Conservation (phyloP, 2,113 vertebrate species). For the Noturus placidus region DNA sequence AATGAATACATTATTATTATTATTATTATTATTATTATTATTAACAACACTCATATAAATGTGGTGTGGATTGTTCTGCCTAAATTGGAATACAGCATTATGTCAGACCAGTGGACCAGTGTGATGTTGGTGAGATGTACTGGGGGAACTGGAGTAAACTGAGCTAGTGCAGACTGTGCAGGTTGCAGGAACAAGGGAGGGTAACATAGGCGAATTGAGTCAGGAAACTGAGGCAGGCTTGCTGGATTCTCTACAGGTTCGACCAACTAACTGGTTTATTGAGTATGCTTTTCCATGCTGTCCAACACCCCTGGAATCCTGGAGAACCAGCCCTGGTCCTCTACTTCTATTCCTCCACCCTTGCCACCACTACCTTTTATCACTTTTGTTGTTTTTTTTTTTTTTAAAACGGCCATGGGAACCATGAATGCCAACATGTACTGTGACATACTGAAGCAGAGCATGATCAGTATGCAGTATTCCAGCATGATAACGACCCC, state of each 20-base stretch:
- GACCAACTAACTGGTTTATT: background rate
- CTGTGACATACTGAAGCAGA: too few species aligned
- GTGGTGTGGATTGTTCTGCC: background rate
- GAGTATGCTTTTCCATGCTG: background rate
- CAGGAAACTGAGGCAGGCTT: background rate
- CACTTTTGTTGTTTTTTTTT: background rate
- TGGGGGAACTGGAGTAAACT: background rate
- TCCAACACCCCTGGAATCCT: background rate
- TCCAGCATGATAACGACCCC: too few species aligned
- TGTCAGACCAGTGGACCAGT: background rate
- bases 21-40: background rate
- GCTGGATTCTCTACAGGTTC: background rate
- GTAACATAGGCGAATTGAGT: background rate
- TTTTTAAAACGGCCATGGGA: too few species aligned
- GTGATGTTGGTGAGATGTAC: background rate
- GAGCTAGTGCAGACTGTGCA: background rate
- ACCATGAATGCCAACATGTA: too few species aligned
- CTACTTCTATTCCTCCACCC: background rate
- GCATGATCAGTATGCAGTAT: too few species aligned
- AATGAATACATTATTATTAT: background rate
- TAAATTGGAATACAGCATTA: background rate
- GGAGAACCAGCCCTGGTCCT: background rate
- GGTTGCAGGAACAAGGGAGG: background rate
- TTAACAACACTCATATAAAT: background rate
- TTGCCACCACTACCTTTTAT: background rate